These are phyloP conservation scores for Heteromurus nitidus DNA, from an alignment of 2,888 invertebrate species.

Conservation along the genomic window DNA sequence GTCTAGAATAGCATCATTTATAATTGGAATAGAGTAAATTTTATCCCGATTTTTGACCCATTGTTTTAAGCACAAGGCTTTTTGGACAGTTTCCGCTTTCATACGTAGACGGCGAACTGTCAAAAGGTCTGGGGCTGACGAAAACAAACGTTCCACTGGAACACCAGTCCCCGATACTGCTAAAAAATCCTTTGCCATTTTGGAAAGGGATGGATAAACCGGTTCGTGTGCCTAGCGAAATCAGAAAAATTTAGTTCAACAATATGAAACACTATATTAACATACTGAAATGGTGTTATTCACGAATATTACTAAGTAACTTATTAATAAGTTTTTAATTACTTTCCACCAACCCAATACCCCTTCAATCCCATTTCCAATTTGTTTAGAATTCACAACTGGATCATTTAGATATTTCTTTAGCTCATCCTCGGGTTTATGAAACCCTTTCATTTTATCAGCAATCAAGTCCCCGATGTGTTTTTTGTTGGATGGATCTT, in stretches of 20 bases:
- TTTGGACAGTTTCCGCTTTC: not conserved
- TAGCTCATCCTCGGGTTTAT: not conserved
- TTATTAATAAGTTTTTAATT: not conserved
- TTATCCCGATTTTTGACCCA: not conserved
- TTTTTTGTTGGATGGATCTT: not conserved
- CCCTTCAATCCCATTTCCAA: not conserved
- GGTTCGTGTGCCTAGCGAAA: conserved; percentile 3
- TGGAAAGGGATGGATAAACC: conserved; percentile 34
- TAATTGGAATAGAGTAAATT: too few species aligned
- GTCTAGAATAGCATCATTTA: not conserved
- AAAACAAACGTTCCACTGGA: conserved; percentile 58
- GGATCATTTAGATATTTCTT: not conserved
- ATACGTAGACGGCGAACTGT: not conserved
- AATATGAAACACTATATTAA: not conserved
- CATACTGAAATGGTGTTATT: not conserved
- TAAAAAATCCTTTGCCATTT: conserved; percentile 57
- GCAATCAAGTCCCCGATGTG: not conserved
- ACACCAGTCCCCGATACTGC: conserved; percentile 48
- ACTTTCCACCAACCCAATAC: not conserved
- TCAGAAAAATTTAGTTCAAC: too few species aligned
- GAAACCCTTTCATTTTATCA: not conserved
- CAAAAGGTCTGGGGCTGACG: conserved; percentile 39
- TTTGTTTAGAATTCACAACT: not conserved
- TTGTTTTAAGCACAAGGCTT: not conserved
- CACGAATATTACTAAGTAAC: not conserved